Evolutionary conservation across 2,113 vertebrate species (phyloP).

Genomic region (Nothocercus julius): DNA sequence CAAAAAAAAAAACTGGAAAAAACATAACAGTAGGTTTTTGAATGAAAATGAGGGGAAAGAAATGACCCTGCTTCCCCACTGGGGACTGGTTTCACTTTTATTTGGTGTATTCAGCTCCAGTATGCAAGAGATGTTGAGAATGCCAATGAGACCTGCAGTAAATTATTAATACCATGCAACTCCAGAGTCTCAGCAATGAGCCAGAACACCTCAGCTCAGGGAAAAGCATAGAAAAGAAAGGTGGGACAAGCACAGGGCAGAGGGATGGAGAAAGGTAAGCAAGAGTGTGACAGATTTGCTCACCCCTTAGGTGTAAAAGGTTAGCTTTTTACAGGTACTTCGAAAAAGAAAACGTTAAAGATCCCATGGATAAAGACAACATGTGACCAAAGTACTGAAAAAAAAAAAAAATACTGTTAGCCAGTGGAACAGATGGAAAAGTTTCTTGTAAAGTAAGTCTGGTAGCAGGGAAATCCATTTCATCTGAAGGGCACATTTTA

Average conservation of each 20-base stretch:
- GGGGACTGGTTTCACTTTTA: not conserved
- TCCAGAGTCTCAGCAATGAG: not conserved
- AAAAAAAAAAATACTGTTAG: not conserved
- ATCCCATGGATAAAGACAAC: not conserved
- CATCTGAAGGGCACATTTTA: constrained; percentile 5
- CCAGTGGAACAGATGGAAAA: not conserved
- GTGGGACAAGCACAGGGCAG: not conserved
- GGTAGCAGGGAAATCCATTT: not conserved
- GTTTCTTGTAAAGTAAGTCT: not conserved
- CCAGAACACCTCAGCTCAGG: not conserved
- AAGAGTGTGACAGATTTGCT: not conserved
- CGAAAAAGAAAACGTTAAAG: not conserved
- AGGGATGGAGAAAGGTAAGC: not conserved
- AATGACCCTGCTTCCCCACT: not conserved
- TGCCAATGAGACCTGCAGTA: rapidly evolving
- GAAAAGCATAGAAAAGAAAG: not conserved
- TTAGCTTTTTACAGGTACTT: not conserved
- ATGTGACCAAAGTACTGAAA: not conserved
- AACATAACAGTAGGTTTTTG: not conserved
- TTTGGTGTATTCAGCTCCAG: not conserved
- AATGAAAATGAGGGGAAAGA: not conserved
- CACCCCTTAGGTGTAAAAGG: not conserved
- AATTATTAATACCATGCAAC: not conserved
- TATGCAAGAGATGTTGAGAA: not conserved
- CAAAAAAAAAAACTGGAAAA: not conserved